Evolutionary conservation across 2,113 vertebrate genomes (phyloP), one percentile per base, ranked within the genome.

Genomic region (Pyrgilauda ruficollis): DNA sequence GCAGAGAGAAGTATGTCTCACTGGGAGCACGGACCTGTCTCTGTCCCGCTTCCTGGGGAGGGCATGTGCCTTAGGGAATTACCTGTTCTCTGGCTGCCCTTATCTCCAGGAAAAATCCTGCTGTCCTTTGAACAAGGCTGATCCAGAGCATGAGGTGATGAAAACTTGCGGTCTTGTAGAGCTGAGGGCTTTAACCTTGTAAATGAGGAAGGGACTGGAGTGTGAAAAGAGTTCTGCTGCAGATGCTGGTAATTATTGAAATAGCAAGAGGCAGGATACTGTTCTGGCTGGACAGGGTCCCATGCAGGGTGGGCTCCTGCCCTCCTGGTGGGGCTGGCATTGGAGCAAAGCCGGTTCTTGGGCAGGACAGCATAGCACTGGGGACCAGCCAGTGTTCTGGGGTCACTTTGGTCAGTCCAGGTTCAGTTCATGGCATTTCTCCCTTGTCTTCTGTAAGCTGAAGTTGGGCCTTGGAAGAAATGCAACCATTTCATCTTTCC

Each of bases 141-240:
- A 56, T 14, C 23, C 30, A 28, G 24, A 18, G 24, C 4, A 0
- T 5, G 24, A 1, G 19, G 1, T 0, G 4, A 22, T 35, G 58
- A 5, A 39, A n/a, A 39, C 55, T 49, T 14, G 1, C 35, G 44
- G 49, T 31, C 14, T 35, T 47, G 21, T 35, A 12, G 30, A 33
- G 56, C 11, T 3, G 8, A 26, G 2, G 7, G 27, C 22, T 78
- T 69, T 27, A 62, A 44, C 1, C 1, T 31, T 4, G 13, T 70
- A 33, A 23, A 13, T 11, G 13, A 61, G 49, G 17, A 64, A 39
- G 30, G 17, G 26, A 39, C 24, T 6, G 24, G 49, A 28, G 18
- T 9, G 30, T 23, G 30, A 16, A 4, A 21, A 67, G 35, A 0
- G 1, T 62, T 84, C 23, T 66, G n/a, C 19, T 63, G 1, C 14